phyloP scores from a whole-genome alignment of 2,888 invertebrate species.

The Cerceris ruficornis region DNA sequence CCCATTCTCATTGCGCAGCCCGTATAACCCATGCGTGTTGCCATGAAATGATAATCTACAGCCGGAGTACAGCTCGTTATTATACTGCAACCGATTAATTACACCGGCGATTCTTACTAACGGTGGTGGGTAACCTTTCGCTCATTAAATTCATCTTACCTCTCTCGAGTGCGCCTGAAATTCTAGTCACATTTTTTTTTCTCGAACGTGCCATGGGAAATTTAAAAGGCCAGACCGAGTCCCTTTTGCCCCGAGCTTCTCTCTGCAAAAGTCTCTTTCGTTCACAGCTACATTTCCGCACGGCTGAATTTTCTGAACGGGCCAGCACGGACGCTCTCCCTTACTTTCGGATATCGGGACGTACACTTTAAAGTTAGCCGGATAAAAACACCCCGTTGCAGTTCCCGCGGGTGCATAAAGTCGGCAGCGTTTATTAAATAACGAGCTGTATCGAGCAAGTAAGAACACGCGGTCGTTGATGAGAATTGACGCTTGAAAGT shows the following conservation, averaged over 20 bases:
- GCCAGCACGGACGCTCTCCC: conserved; percentile 2
- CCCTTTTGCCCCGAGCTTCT: neutral
- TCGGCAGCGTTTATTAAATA: neutral
- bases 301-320: conserved; percentile 10
- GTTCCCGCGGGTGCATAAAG: conserved; percentile 11
- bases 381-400: neutral
- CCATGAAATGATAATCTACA: no score
- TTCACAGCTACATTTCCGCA: conserved; percentile 14
- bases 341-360: conserved; percentile 6
- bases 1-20: no score
- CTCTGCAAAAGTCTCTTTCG: conserved; percentile 10
- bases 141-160: conserved; percentile 16
- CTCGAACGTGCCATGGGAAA: conserved; percentile 24
- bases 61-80: no score
- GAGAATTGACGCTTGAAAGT: neutral
- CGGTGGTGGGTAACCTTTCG: neutral
- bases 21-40: no score
- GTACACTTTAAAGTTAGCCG: neutral
- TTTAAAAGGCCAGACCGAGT: conserved; percentile 7
- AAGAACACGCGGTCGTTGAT: neutral
- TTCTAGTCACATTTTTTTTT: conserved; percentile 11
- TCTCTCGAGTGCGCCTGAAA: neutral
- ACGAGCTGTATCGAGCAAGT: neutral
- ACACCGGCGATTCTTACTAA: no score
- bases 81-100: no score